phyloP scores from a whole-genome alignment of 2,113 vertebrate genomes.

The Ophiodon elongatus region DNA sequence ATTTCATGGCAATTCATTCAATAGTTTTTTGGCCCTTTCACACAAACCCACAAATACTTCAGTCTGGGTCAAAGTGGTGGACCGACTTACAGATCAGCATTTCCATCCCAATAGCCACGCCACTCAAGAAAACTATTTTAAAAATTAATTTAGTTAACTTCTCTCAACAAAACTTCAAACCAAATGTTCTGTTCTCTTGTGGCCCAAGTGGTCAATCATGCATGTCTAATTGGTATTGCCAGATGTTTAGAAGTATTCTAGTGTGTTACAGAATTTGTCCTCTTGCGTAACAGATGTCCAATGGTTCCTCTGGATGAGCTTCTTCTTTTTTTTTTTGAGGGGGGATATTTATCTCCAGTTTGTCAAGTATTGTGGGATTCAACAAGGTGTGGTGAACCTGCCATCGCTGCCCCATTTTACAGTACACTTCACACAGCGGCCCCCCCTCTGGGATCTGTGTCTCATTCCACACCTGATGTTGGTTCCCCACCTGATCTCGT shows the following conservation, averaged over 20 bases:
- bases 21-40: background rate
- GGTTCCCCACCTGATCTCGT: constrained; percentile 60
- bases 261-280: constrained; percentile 52
- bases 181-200: constrained; percentile 56
- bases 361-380: constrained; percentile 47
- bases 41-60: background rate
- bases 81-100: background rate
- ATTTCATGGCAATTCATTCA: background rate
- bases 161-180: constrained; percentile 49
- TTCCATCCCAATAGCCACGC: background rate
- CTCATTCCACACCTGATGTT: constrained; percentile 75
- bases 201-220: constrained; percentile 45
- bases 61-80: no score
- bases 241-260: constrained; percentile 73
- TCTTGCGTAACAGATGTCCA: constrained; percentile 69
- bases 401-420: constrained; percentile 54
- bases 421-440: constrained; percentile 58
- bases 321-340: background rate
- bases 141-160: constrained; percentile 9
- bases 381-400: constrained; percentile 64
- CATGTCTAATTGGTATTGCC: constrained; percentile 74
- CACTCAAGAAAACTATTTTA: background rate
- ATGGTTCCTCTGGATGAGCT: constrained; percentile 50
- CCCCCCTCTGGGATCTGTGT: constrained; percentile 52
- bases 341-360: constrained; percentile 36